These are phyloP conservation scores for Melanotaenia boesemani DNA, from an alignment of 2,797 vertebrate genomes.

Conservation along the genomic window DNA sequence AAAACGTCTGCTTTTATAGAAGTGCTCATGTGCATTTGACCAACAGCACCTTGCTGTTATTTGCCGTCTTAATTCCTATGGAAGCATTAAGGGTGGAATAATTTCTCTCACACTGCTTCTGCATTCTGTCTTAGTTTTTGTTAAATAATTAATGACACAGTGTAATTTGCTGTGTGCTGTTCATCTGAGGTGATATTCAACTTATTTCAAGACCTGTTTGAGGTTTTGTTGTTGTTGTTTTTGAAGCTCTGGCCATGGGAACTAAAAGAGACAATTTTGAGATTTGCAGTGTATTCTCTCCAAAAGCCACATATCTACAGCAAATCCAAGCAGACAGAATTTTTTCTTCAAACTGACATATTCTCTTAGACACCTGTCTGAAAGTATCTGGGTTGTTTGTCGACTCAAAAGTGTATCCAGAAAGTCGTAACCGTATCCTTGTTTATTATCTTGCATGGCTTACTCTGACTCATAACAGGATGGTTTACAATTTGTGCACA, in stretches of 20 bases:
- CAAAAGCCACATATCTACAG: neutral
- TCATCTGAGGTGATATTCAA: neutral
- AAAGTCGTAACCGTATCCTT: neutral
- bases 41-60: neutral
- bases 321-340: neutral
- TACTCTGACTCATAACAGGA: conserved; percentile 23
- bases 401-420: conserved; percentile 1
- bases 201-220: neutral
- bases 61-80: neutral
- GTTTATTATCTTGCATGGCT: conserved; percentile 14
- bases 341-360: neutral
- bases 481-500: conserved; percentile 27
- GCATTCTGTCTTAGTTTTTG: neutral
- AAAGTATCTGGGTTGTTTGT: neutral
- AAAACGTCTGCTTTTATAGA: neutral
- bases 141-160: neutral
- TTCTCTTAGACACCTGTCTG: neutral
- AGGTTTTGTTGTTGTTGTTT: neutral
- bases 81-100: neutral
- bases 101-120: neutral
- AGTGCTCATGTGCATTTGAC: neutral
- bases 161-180: neutral
- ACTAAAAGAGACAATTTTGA: neutral
- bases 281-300: neutral
- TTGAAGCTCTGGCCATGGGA: neutral